Evolutionary conservation across 1,140 invertebrate genomes (phyloP).

Genomic region (Magallana ariakensis): DNA sequence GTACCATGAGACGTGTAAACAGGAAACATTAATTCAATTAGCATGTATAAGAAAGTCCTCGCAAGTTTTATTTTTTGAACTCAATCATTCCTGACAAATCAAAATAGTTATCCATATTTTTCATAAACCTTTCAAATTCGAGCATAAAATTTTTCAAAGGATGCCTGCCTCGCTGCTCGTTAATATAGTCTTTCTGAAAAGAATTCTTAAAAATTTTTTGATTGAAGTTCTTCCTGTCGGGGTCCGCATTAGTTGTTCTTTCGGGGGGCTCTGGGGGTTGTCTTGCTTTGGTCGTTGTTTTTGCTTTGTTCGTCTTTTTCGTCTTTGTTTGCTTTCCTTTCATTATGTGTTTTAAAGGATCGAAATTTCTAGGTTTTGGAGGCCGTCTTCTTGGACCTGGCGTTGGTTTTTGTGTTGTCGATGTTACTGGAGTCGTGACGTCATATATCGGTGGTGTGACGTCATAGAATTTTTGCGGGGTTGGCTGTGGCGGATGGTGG

Average conservation of each 20-base stretch:
- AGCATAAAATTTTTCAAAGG: not conserved
- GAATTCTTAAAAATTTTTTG: slow-evolving; percentile 13
- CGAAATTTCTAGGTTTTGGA: not conserved
- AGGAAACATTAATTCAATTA: no score
- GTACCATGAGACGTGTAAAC: no score
- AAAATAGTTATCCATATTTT: not conserved
- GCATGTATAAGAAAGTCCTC: no score
- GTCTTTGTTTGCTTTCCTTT: not conserved
- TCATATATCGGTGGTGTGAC: not conserved
- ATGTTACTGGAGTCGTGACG: not conserved
- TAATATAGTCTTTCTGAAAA: slow-evolving; percentile 16
- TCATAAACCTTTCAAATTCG: slow-evolving; percentile 23
- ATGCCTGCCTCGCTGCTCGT: not conserved
- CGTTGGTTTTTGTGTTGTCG: not conserved
- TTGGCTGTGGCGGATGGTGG: not conserved
- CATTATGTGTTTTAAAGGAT: not conserved
- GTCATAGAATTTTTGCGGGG: not conserved
- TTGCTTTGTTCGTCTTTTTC: not conserved
- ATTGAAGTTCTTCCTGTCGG: not conserved
- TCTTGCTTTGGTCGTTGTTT: not conserved
- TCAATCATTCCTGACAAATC: not conserved
- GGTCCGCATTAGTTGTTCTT: not conserved
- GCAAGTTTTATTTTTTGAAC: no score
- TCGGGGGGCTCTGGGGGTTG: not conserved
- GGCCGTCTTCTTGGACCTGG: not conserved